phyloP scores from a whole-genome alignment of 2,888 invertebrate genomes.

The Acanthopleura granulata region DNA sequence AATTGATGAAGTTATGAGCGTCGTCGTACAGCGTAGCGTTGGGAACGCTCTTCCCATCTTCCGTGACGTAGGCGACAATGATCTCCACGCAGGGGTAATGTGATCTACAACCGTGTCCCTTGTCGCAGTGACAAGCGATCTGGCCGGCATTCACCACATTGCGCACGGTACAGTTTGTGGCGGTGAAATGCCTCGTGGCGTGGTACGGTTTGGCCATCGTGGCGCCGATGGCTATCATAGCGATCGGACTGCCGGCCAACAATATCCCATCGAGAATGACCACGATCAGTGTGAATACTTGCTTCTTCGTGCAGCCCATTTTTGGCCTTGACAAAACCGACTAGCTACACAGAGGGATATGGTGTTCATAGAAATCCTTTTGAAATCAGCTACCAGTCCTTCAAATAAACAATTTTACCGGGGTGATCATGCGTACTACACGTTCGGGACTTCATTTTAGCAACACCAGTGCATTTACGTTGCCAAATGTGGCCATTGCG shows the following conservation, averaged over 20 bases:
- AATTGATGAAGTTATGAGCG: background rate
- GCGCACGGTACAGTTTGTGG: background rate
- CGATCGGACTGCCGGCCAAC: background rate
- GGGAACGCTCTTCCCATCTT: background rate
- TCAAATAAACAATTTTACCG: too few relatives aligned
- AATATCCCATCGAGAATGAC: background rate
- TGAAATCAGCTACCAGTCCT: too few relatives aligned
- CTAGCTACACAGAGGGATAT: too few relatives aligned
- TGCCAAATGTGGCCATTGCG: too few relatives aligned
- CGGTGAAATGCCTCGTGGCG: background rate
- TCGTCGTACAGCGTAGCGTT: constrained; percentile 7
- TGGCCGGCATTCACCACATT: background rate
- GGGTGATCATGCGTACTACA: too few relatives aligned
- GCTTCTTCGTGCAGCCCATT: too few relatives aligned
- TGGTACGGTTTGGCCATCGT: background rate
- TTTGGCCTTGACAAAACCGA: too few relatives aligned
- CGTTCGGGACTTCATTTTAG: too few relatives aligned
- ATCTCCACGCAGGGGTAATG: constrained; percentile 6
- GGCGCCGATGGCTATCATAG: background rate
- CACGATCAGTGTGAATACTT: background rate
- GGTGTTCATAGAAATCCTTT: too few relatives aligned
- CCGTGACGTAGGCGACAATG: background rate
- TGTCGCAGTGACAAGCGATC: constrained; percentile 6
- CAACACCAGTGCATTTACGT: too few relatives aligned
- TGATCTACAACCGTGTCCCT: background rate